Conservation (phyloP, 2,888 invertebrate species). For the Gastrophysa polygoni region DNA sequence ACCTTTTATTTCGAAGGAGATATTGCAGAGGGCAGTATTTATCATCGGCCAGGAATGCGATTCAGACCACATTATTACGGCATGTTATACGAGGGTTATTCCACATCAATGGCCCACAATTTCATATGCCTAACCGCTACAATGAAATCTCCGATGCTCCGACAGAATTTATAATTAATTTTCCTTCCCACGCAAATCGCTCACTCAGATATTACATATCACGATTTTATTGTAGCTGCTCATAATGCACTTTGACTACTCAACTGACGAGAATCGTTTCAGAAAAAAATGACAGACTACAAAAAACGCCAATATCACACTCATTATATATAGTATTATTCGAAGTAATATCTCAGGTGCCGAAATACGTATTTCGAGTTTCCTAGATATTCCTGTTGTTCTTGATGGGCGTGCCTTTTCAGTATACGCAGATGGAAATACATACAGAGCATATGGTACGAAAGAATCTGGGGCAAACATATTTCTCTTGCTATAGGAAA, state of each 20-base stretch:
- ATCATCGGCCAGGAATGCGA: constrained; percentile 57
- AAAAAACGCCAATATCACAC: too few species aligned
- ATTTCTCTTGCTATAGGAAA: too few species aligned
- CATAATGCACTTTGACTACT: constrained; percentile 5
- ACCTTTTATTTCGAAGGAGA: constrained; percentile 59
- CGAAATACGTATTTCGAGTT: too few species aligned
- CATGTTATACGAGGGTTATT: constrained; percentile 40
- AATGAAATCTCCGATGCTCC: constrained; percentile 41
- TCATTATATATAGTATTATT: too few species aligned
- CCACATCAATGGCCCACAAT: constrained; percentile 49
- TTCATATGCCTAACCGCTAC: constrained; percentile 50
- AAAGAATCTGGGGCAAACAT: too few species aligned
- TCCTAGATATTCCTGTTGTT: too few species aligned
- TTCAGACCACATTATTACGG: constrained; percentile 50
- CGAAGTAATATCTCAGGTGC: too few species aligned
- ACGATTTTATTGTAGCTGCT: constrained; percentile 25
- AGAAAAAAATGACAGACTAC: not conserved
- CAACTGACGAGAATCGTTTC: not conserved
- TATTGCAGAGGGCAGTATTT: constrained; percentile 57
- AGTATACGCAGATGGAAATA: too few species aligned
- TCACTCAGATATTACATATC: constrained; percentile 23
- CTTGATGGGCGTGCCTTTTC: too few species aligned
- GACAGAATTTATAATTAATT: constrained; percentile 37
- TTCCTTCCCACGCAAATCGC: constrained; percentile 27
- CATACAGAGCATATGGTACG: too few species aligned